phyloP scores from a whole-genome alignment of 2,888 invertebrate genomes.

The Agriopis aurantiaria region DNA sequence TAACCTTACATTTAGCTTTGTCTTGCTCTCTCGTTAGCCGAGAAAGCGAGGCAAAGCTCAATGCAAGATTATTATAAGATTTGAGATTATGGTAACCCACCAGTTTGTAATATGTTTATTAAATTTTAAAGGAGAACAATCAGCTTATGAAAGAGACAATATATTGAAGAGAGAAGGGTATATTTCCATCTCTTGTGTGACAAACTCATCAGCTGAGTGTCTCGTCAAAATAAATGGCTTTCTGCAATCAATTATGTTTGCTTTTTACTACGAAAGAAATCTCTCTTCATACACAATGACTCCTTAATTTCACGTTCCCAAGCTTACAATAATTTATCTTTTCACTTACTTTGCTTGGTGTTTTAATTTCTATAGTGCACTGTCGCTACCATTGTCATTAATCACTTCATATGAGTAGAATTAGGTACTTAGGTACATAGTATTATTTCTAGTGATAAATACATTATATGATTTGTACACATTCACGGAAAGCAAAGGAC shows the following conservation, averaged over 20 bases:
- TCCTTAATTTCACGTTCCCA: slow-evolving; percentile 52
- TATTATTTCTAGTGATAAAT: neutral
- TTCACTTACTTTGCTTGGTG: slow-evolving; percentile 64
- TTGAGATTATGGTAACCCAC: too few species aligned
- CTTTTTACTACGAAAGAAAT: slow-evolving; percentile 31
- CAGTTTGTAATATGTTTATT: too few species aligned
- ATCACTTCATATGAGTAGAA: slow-evolving; percentile 31
- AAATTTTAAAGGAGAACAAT: neutral
- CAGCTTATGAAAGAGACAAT: neutral
- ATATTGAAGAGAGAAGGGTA: neutral
- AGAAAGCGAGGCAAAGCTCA: too few species aligned
- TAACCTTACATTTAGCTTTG: too few species aligned
- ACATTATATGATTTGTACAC: neutral
- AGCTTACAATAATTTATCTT: slow-evolving; percentile 56
- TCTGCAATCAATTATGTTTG: neutral
- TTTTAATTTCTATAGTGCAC: slow-evolving; percentile 59
- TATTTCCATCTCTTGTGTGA: neutral
- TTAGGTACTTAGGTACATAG: neutral
- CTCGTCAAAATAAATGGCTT: neutral
- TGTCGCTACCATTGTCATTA: slow-evolving; percentile 48
- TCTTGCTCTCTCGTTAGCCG: too few species aligned
- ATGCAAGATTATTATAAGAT: too few species aligned
- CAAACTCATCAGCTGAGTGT: neutral
- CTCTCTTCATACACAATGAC: slow-evolving; percentile 43
- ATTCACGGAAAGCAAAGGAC: neutral